Percentiles rank a stretch among this genome's conserved stretches.
These are phyloP conservation scores for Limnephilus marmoratus DNA, from an alignment of 2,888 invertebrate genomes.

Conservation along the genomic window DNA sequence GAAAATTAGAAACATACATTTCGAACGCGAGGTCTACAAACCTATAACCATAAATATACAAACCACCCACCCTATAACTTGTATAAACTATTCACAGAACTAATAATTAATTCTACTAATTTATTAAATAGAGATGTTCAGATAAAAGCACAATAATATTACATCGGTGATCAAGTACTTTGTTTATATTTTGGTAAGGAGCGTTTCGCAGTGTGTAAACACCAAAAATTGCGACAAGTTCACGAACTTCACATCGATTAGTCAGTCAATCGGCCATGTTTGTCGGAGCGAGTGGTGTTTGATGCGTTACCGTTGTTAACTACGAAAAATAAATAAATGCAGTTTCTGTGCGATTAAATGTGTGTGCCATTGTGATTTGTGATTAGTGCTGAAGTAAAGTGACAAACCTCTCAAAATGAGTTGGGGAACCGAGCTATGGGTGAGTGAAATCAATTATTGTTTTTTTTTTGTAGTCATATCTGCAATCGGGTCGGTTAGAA, in stretches of 20 bases:
- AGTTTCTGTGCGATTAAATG: constrained; percentile 58
- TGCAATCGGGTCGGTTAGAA: constrained; percentile 48
- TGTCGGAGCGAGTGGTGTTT: constrained; percentile 57
- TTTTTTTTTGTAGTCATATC: constrained; percentile 47
- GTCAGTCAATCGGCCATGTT: constrained; percentile 63
- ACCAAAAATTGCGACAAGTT: constrained; percentile 23
- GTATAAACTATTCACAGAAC: too few species aligned
- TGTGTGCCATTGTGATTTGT: constrained; percentile 62
- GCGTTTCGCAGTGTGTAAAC: background rate
- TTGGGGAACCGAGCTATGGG: constrained; percentile 84
- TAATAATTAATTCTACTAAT: too few species aligned
- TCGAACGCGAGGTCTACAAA: too few species aligned
- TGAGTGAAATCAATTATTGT: constrained; percentile 71
- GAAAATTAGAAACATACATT: too few species aligned
- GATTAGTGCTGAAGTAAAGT: constrained; percentile 59
- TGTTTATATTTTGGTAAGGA: background rate
- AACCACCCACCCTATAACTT: too few species aligned
- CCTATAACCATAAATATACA: too few species aligned
- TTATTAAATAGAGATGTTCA: too few species aligned
- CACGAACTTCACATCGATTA: constrained; percentile 55
- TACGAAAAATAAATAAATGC: constrained; percentile 55
- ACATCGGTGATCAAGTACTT: background rate
- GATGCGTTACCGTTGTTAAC: constrained; percentile 49
- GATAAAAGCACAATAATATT: background rate
- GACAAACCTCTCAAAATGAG: constrained; percentile 77